Base-by-base conservation (phyloP, 2,113 vertebrate species). In the Grus americana region DNA sequence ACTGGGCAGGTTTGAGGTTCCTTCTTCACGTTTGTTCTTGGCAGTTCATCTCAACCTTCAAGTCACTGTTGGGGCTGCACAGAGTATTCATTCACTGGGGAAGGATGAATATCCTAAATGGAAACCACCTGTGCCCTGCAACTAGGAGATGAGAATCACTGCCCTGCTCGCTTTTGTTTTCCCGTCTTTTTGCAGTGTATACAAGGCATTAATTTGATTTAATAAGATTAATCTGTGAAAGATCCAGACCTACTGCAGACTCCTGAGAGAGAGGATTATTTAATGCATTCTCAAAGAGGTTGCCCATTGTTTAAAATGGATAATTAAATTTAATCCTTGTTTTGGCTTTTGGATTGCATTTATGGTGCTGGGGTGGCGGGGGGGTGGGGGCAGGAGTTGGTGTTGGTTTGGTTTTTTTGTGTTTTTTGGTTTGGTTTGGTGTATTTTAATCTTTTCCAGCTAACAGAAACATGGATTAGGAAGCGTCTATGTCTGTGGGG, bases 321-420 rank as follows among this genome's bases (percentile, higher is more conserved):
- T 70, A 95, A 95, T 92, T 93, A 94, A 92, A 87, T 86, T 61
- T 93, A 89, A 95, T 95, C 40, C 46, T 36, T 17, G 13, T 38
- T 96, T 94, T 49, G 76, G 18, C 30, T 92, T 96, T 93, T 75
- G 63, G 18, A 66, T 97, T 88, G 15, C 52, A 70, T 91, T 94
- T 93, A 92, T 3, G 70, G 15, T 59, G 13, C 10, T 83, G 19
- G 5, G 24, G 1, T 66, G 52, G 38, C 38, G 38, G 38, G 26
- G 15, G 26, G 27, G 27, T 15, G 27, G 26, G 8, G 38, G 38
- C 38, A 38, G 29, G 26, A 17, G 15, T 49, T 44, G 32, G 27
- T 19, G 61, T 85, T 61, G 71, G 75, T 71, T 65, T 24, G 6
- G 3, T 29, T 20, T 11, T 8, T 23, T 42, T 7, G 8, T 10